These are phyloP conservation scores for Apodemia mormo DNA, from an alignment of 2,888 invertebrate species.

Conservation along the genomic window DNA sequence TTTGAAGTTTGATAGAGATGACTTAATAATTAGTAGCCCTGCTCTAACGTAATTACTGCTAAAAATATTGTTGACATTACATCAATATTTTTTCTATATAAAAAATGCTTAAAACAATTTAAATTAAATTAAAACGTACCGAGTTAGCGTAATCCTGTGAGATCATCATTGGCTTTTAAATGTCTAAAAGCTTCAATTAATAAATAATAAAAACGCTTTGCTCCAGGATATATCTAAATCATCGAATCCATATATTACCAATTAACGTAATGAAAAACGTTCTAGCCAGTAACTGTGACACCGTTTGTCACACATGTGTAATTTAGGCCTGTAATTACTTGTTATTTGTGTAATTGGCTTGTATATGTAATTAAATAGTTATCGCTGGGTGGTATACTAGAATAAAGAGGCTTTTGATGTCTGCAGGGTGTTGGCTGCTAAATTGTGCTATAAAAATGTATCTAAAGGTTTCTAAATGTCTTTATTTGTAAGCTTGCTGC, in stretches of 20 bases:
- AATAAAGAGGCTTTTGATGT: constrained; percentile 73
- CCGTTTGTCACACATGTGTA: constrained; percentile 1
- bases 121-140: too few species aligned
- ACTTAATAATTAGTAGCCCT: too few species aligned
- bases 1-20: too few species aligned
- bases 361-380: constrained; percentile 28
- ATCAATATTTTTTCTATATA: too few species aligned
- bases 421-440: constrained; percentile 80
- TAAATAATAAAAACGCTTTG: neutral
- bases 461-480: constrained; percentile 47
- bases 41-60: too few species aligned
- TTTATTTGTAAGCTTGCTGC: constrained; percentile 63
- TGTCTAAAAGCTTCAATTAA: too few species aligned
- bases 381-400: constrained; percentile 72
- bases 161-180: too few species aligned
- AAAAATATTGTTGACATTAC: too few species aligned
- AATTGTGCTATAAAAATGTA: constrained; percentile 42
- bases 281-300: constrained; percentile 6
- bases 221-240: neutral
- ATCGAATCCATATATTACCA: neutral
- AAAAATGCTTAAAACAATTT: too few species aligned
- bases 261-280: constrained; percentile 4
- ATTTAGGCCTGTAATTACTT: constrained; percentile 13
- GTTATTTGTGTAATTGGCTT: constrained; percentile 19
- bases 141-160: too few species aligned